These are phyloP conservation scores for Neofelis nebulosa DNA, from an alignment of 2,113 vertebrate species.

Conservation along the genomic window DNA sequence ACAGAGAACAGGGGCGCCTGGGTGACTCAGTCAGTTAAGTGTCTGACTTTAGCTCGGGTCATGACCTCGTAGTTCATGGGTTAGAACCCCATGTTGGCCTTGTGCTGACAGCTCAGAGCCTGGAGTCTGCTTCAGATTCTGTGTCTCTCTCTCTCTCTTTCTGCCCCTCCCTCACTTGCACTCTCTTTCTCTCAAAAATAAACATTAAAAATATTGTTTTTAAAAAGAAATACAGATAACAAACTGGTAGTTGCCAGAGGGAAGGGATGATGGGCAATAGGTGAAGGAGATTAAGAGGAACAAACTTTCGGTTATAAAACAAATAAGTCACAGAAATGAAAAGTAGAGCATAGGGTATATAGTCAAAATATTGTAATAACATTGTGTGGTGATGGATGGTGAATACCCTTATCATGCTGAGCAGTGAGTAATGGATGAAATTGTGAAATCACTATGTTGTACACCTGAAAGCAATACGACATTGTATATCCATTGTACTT, in stretches of 20 bases:
- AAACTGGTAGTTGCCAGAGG: neutral
- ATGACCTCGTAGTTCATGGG: too few relatives aligned
- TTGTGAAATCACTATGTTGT: neutral
- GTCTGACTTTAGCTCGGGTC: too few relatives aligned
- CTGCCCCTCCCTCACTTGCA: too few relatives aligned
- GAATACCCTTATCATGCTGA: neutral
- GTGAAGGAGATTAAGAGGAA: neutral
- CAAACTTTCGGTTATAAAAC: neutral
- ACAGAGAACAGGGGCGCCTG: too few relatives aligned
- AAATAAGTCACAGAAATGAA: neutral
- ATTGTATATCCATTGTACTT: neutral
- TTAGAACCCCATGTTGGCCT: too few relatives aligned
- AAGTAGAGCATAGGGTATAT: neutral
- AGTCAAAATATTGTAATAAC: neutral
- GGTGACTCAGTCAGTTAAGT: too few relatives aligned
- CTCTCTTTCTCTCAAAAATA: too few relatives aligned
- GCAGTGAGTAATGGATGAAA: neutral
- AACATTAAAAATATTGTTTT: too few relatives aligned
- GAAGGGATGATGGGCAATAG: neutral
- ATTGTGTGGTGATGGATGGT: neutral
- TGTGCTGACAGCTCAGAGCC: too few relatives aligned
- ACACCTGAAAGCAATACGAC: neutral
- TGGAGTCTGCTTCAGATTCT: too few relatives aligned
- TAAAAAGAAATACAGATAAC: neutral
- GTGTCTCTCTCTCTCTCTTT: too few relatives aligned